Evolutionary conservation across 2,888 invertebrate species (phyloP), one percentile per base, ranked within the genome.

Genomic region (Synergus itoensis): DNA sequence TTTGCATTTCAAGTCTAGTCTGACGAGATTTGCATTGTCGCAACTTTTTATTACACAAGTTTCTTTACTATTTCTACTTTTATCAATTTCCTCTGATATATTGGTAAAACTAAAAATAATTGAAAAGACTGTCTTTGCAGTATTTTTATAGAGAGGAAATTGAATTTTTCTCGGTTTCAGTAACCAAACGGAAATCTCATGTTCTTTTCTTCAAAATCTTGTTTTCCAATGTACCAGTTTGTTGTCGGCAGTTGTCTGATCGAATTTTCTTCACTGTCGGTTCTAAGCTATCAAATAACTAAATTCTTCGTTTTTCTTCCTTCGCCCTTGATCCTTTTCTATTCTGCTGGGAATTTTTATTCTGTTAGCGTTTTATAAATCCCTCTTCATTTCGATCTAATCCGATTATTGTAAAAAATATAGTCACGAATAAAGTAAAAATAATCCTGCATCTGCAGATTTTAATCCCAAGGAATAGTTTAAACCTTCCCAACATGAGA

Each of bases 231-330:
- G 48, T 8, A 53, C 48, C 8, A 48, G 11, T 53, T 67, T 45
- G n/a, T 28, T 69, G 48, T 69, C 69, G 21, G 9, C n/a, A 73
- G 36, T 53, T n/a, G 53, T 73, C 73, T 53, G 28, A 48, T 73
- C 45, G 73, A 73, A 73, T 73, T 73, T 73, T 73, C 73, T 73
- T 53, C 53, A 45, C n/a, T 36, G 53, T 36, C 48, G 48, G 48
- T 53, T 73, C 73, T 73, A n/a, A 73, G 36, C 73, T 73, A 36
- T 53, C 48, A 73, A 73, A 73, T 73, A 73, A 73, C 73, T 48
- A 53, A 73, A 73, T 73, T 73, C 48, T 16, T 28, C 36, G 36
- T 73, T 73, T 73, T 73, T 53, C 53, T 73, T 36, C n/a, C 73
- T 48, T 73, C n/a, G 48, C 11, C n/a, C 36, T 7, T 36, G 16